Evolutionary conservation across 2,797 vertebrate species (phyloP).

Genomic region (Cyprinella venusta): DNA sequence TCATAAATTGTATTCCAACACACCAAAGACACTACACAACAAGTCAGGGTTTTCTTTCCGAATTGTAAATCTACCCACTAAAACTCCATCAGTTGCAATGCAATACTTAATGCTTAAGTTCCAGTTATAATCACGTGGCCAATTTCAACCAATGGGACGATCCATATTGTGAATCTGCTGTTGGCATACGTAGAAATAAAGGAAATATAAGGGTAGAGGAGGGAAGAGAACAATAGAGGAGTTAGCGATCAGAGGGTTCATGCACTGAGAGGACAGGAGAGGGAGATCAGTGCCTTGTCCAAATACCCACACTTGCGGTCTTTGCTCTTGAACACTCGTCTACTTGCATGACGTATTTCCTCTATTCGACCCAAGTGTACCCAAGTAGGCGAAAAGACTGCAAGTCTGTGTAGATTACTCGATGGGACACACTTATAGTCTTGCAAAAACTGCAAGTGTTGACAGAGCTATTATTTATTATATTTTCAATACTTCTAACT

Average conservation of each 20-base stretch:
- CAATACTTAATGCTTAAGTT: neutral
- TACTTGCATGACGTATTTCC: too few species aligned
- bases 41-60: neutral
- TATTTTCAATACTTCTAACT: too few species aligned
- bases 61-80: neutral
- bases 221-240: constrained; percentile 31
- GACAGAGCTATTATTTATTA: too few species aligned
- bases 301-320: too few species aligned
- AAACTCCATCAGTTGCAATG: neutral
- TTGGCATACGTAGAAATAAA: constrained; percentile 43
- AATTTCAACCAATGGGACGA: neutral
- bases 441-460: too few species aligned
- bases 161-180: constrained; percentile 60
- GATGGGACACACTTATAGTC: too few species aligned
- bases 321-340: too few species aligned
- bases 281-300: constrained; percentile 49
- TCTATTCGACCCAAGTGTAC: too few species aligned
- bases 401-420: too few species aligned
- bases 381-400: too few species aligned
- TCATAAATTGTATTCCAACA: neutral
- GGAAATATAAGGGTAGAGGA: constrained; percentile 6
- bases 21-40: neutral
- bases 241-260: constrained; percentile 64
- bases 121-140: neutral
- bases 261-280: constrained; percentile 72